Percentiles rank a stretch among this genome's conserved stretches.
Conservation (phyloP, 2,113 vertebrate species). For the Corvus cornix region DNA sequence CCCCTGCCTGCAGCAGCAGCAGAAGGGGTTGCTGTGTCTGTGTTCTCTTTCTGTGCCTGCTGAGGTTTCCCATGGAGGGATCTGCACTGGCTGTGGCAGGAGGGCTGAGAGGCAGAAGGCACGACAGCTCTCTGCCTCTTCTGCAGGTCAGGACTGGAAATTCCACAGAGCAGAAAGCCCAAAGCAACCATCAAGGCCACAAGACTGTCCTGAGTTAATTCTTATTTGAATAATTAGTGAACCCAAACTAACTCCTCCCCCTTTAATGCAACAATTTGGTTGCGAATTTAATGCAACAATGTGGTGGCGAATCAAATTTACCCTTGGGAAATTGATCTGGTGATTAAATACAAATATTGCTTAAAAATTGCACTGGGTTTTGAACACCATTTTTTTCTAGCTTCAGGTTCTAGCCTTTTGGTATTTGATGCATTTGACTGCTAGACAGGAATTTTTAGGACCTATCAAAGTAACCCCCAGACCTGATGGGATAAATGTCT, state of each 20-base stretch:
- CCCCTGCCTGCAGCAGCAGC: background rate
- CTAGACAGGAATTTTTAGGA: background rate
- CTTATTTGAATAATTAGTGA: background rate
- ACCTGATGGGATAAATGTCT: background rate
- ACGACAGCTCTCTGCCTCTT: background rate
- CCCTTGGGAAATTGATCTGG: background rate
- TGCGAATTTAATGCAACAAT: background rate
- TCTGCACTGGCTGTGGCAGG: accelerated
- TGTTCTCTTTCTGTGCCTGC: background rate
- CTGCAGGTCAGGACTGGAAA: background rate
- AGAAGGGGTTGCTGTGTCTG: background rate
- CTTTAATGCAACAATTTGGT: background rate
- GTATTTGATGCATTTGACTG: background rate
- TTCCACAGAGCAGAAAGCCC: background rate
- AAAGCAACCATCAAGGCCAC: background rate
- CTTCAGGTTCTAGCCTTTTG: background rate
- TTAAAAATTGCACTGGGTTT: background rate
- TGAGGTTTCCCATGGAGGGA: background rate
- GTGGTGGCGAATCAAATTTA: background rate
- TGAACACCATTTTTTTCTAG: background rate
- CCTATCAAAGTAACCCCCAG: background rate
- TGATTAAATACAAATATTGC: background rate
- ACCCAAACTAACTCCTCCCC: background rate
- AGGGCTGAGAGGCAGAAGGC: background rate
- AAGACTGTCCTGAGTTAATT: background rate